Evolutionary conservation across 2,113 vertebrate genomes (phyloP).

Genomic region (Cariama cristata): DNA sequence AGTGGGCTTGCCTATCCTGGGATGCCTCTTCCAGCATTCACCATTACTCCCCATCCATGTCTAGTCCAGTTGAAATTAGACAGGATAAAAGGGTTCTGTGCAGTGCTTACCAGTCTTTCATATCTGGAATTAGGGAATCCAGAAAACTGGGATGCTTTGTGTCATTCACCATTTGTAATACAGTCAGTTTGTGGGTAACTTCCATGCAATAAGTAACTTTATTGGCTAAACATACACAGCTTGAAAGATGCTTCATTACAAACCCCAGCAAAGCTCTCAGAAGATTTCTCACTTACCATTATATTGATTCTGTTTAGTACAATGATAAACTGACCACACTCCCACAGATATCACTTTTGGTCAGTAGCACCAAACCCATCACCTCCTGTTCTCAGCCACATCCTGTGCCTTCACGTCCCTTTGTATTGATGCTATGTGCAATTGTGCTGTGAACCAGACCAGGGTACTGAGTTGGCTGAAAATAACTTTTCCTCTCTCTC

Average conservation of each 20-base stretch:
- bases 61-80: not conserved
- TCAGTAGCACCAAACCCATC: not conserved
- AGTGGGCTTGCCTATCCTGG: not conserved
- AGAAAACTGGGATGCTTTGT: not conserved
- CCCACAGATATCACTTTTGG: not conserved
- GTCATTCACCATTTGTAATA: not conserved
- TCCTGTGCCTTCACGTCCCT: not conserved
- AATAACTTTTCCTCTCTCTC: no score
- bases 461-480: not conserved
- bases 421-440: no score
- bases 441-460: not conserved
- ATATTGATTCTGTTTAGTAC: not conserved
- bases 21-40: not conserved
- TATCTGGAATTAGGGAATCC: not conserved
- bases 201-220: not conserved
- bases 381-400: not conserved
- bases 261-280: not conserved
- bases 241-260: not conserved
- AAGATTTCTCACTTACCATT: not conserved
- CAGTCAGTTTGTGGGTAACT: not conserved
- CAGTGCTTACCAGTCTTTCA: not conserved
- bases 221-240: accelerated
- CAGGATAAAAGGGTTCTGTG: not conserved
- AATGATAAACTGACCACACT: not conserved
- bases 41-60: accelerated